Conservation (phyloP, 2,113 vertebrate genomes). For the Pterocles orientalis region DNA sequence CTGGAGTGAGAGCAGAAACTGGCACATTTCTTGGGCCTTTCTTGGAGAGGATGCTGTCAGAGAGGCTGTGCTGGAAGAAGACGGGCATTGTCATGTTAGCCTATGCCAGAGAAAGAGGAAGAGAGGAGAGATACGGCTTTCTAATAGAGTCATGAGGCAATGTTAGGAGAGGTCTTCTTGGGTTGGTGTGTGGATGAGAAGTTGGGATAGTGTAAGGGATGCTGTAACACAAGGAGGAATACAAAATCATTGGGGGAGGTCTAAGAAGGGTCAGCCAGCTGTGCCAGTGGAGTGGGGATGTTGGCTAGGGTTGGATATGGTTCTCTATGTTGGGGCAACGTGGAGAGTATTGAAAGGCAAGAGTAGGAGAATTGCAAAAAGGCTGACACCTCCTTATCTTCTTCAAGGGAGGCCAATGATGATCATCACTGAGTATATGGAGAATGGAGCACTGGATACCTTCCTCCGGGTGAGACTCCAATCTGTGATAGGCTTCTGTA, state of each 20-base stretch:
- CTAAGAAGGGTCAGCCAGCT: background rate
- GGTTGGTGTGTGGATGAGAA: background rate
- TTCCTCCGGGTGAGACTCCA: slow-evolving; percentile 87
- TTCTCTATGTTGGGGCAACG: background rate
- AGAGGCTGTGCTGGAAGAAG: background rate
- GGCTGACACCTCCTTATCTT: background rate
- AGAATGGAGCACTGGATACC: slow-evolving; percentile 92
- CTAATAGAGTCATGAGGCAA: background rate
- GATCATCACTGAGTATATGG: slow-evolving; percentile 97
- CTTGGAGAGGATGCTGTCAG: background rate
- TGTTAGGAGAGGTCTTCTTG: background rate
- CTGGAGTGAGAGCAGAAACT: background rate
- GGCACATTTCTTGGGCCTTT: background rate
- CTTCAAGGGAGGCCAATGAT: slow-evolving; percentile 85
- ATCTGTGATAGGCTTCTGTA: background rate
- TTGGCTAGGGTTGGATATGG: background rate
- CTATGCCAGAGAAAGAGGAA: background rate
- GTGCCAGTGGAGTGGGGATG: background rate
- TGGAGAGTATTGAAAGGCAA: background rate
- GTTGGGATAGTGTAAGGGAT: background rate
- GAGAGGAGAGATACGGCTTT: background rate
- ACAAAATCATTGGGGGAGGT: background rate
- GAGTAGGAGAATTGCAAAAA: background rate
- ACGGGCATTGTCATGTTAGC: background rate
- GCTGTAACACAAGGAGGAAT: background rate